These are phyloP conservation scores for Leptinotarsa lineolata DNA, from an alignment of 1,140 invertebrate species.

Conservation along the genomic window DNA sequence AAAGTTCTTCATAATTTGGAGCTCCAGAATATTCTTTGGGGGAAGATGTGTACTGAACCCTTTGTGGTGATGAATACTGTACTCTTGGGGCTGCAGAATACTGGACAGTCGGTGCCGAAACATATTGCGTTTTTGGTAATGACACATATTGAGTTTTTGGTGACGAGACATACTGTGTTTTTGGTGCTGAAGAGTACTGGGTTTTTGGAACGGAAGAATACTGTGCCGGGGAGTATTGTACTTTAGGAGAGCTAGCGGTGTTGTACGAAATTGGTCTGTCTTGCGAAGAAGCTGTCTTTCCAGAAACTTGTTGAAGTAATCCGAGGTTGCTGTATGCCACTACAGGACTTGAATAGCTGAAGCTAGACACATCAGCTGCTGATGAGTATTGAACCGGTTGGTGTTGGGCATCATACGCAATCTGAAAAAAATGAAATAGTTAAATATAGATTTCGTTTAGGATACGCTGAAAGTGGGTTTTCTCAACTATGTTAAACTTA, in stretches of 20 bases:
- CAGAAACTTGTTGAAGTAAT: conserved; percentile 42
- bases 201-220: conserved; percentile 3
- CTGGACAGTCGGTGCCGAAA: background rate
- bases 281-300: conserved; percentile 35
- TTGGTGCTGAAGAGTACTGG: conserved; percentile 16
- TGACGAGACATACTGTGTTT: conserved; percentile 12
- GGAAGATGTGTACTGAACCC: background rate
- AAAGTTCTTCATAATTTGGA: conserved; percentile 20
- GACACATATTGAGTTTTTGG: background rate
- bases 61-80: conserved; percentile 9
- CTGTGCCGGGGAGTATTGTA: background rate
- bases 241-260: background rate
- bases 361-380: conserved; percentile 49
- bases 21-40: background rate
- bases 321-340: conserved; percentile 50
- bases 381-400: conserved; percentile 39
- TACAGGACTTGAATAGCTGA: conserved; percentile 50
- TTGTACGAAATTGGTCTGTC: background rate
- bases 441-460: background rate
- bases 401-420: background rate
- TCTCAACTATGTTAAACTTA: no score
- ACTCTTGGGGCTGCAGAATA: conserved; percentile 13
- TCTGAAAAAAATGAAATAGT: background rate
- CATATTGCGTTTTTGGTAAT: background rate
- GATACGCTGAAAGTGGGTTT: no score